Base-by-base conservation (phyloP, 2,113 vertebrate genomes). In the Hassar affinis region DNA sequence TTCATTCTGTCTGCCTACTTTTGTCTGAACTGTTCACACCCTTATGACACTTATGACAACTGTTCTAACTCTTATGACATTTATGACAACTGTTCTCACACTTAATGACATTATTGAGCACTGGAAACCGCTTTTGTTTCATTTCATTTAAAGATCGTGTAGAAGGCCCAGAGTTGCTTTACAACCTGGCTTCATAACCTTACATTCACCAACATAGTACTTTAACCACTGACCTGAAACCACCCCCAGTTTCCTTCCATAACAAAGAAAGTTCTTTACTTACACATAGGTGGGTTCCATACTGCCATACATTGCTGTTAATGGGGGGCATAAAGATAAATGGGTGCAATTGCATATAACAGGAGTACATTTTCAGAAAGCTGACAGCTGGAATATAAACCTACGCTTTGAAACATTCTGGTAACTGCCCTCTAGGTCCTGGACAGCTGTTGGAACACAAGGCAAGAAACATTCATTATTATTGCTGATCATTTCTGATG, bases 241-340 rank as follows among this genome's bases (percentile, higher is more conserved):
- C 11, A 1, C 74, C 74, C 72, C 51, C 10, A 56, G 0, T 56
- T 35, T 38, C 30, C 74, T 77, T 9, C n/a, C 2, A 45, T 38
- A 68, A 10, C 49, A 35, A 52, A 52, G 18, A 11, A 68, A 27
- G 14, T 51, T 3, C 4, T 38, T n/a, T 1, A 84, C 88, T 87
- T 75, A 88, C 88, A 87, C 88, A 42, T 88, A 88, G 61, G 84
- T 87, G 74, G 86, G 81, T 71, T 88, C 88, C 52, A 47, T 12
- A 47, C 3, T 79, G 27, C 84, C 66, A n/a, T 0, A 8, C 57
- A 12, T 12, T 45, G 35, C 52, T 25, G 61, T 33, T 47, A 47
- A 61, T 25, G 12, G 33, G 30, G 56, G 2, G 38, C 7, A 14
- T 35, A 77, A 56, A 77, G 17, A 20, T 38, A 25, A 79, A 17